These are phyloP conservation scores for Microcebus ravelobensis DNA, from an alignment of 2,113 vertebrate genomes.

Conservation along the genomic window DNA sequence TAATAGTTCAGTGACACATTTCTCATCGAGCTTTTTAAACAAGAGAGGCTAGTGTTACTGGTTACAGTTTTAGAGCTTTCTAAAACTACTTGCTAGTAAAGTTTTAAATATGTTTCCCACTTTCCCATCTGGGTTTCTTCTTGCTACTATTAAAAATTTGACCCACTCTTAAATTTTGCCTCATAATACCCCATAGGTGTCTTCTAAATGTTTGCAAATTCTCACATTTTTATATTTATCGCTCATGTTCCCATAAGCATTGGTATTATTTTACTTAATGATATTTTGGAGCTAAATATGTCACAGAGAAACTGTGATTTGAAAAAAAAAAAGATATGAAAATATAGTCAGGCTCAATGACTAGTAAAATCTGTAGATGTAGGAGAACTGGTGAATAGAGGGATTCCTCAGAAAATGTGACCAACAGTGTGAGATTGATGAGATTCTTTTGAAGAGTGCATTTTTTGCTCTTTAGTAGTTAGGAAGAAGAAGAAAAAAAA, in stretches of 20 bases:
- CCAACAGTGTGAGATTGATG: conserved; percentile 54
- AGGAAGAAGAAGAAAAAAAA: background rate
- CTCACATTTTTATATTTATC: background rate
- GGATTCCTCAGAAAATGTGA: background rate
- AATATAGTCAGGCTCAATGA: conserved; percentile 53
- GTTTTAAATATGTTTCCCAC: background rate
- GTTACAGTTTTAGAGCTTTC: background rate
- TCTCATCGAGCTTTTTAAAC: conserved; percentile 5
- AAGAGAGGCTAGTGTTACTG: conserved; percentile 32
- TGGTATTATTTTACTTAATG: background rate
- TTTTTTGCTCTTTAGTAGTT: conserved; percentile 22
- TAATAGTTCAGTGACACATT: background rate
- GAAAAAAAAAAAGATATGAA: conserved; percentile 8
- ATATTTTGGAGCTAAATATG: background rate
- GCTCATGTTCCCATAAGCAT: background rate
- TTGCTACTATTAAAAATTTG: background rate
- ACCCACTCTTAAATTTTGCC: conserved; percentile 23
- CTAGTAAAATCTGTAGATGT: conserved; percentile 56
- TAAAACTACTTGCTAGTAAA: background rate
- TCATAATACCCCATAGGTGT: background rate
- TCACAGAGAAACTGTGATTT: background rate
- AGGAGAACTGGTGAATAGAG: background rate
- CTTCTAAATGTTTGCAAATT: background rate
- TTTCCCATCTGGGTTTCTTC: background rate
- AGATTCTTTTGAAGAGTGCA: background rate